Evolutionary conservation across 2,888 invertebrate species (phyloP).

Genomic region (Dolomedes plantarius): DNA sequence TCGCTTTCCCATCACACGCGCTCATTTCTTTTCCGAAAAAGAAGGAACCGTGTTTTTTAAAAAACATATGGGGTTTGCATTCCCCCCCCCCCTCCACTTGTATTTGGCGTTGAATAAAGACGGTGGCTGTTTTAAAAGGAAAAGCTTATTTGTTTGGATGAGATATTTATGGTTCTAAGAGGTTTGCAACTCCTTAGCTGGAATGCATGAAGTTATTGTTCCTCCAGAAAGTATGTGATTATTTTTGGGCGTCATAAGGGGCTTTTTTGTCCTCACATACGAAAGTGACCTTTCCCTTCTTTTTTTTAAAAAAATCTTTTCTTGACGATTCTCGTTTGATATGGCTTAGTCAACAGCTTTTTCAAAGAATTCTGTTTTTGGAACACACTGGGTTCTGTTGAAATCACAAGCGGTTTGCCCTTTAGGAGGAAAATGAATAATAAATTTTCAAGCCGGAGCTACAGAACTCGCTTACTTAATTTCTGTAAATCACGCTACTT

Average conservation of each 20-base stretch:
- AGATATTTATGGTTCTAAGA: not conserved
- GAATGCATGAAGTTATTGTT: not conserved
- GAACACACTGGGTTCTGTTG: too few relatives aligned
- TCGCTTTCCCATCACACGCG: not conserved
- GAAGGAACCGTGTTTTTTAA: slow-evolving; percentile 7
- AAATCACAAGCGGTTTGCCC: too few relatives aligned
- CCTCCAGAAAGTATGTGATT: not conserved
- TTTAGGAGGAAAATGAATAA: too few relatives aligned
- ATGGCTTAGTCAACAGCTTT: too few relatives aligned
- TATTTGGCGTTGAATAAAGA: slow-evolving; percentile 16
- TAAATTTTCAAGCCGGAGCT: too few relatives aligned
- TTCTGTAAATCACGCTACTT: too few relatives aligned
- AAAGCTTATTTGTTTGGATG: slow-evolving; percentile 9
- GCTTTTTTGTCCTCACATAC: not conserved
- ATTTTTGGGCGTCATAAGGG: not conserved
- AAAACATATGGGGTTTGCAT: not conserved
- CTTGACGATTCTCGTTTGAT: too few relatives aligned
- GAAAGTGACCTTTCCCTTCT: too few relatives aligned
- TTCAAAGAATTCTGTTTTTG: too few relatives aligned
- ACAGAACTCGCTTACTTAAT: too few relatives aligned
- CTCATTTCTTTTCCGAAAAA: not conserved
- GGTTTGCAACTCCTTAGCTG: not conserved
- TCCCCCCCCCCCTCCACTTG: not conserved
- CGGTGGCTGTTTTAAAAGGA: slow-evolving; percentile 5
- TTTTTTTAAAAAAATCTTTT: too few relatives aligned